Conservation (phyloP, 1,140 invertebrate genomes). For the Danaus plexippus region DNA sequence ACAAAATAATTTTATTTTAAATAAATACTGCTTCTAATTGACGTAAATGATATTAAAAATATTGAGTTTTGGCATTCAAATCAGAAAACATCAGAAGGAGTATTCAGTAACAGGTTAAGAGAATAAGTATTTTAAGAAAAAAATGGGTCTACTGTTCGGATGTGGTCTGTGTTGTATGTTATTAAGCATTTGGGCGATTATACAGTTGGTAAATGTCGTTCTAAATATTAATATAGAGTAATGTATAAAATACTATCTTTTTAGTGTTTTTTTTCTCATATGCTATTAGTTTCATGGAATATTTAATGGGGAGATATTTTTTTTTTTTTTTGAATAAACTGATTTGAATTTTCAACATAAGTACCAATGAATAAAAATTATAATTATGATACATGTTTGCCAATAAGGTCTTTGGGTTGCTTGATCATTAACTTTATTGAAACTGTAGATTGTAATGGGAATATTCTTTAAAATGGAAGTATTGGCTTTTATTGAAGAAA, state of each 20-base stretch:
- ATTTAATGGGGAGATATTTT: not conserved
- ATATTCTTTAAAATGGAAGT: slow-evolving; percentile 46
- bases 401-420: too few relatives aligned
- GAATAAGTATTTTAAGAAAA: slow-evolving; percentile 3
- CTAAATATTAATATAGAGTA: too few relatives aligned
- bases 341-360: not conserved
- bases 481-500: slow-evolving; percentile 41
- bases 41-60: too few relatives aligned
- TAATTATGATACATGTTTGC: too few relatives aligned
- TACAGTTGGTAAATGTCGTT: slow-evolving; percentile 44
- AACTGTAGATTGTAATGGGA: slow-evolving; percentile 43
- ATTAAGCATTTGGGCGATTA: slow-evolving; percentile 46
- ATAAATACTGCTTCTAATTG: not conserved
- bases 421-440: not conserved
- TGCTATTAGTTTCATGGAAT: too few relatives aligned
- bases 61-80: too few relatives aligned
- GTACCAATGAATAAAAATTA: not conserved
- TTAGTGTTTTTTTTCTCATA: too few relatives aligned
- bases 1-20: too few relatives aligned
- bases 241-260: too few relatives aligned
- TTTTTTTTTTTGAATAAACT: slow-evolving; percentile 1
- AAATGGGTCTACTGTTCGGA: slow-evolving; percentile 28
- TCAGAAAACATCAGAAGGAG: too few relatives aligned
- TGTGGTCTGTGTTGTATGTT: slow-evolving; percentile 44
- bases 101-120: too few relatives aligned